phyloP scores from a whole-genome alignment of 2,888 invertebrate genomes.

The Apodemia duryi region DNA sequence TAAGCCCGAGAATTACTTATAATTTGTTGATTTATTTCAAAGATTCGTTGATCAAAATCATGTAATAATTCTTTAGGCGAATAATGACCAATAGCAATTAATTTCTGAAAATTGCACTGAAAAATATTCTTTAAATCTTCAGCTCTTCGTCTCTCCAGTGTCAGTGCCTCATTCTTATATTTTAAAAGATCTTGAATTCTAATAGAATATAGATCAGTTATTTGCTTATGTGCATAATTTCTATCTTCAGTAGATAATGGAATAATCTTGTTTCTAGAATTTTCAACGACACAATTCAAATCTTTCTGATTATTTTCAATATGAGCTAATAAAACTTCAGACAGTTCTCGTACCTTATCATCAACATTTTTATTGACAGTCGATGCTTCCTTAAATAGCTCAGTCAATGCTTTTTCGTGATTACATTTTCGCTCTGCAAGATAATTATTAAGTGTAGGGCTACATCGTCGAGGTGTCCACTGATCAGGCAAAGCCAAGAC shows the following conservation, averaged over 20 bases:
- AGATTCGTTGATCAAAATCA: constrained; percentile 58
- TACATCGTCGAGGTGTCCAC: constrained; percentile 50
- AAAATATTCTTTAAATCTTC: constrained; percentile 48
- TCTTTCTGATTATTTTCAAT: constrained; percentile 49
- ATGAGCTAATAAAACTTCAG: constrained; percentile 44
- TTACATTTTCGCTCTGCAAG: constrained; percentile 47
- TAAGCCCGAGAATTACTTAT: constrained; percentile 58
- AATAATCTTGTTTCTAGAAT: constrained; percentile 25
- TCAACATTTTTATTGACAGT: constrained; percentile 46
- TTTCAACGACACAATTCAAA: constrained; percentile 45
- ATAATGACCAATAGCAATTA: constrained; percentile 47
- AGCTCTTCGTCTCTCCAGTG: constrained; percentile 53
- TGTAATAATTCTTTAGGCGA: constrained; percentile 54
- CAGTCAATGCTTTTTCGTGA: constrained; percentile 39
- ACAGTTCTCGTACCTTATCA: constrained; percentile 43
- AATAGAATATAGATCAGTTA: constrained; percentile 38
- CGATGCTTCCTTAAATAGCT: constrained; percentile 39
- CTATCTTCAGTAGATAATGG: constrained; percentile 34
- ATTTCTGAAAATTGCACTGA: constrained; percentile 49
- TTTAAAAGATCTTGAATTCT: constrained; percentile 41
- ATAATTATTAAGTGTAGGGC: constrained; percentile 51
- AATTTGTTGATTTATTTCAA: constrained; percentile 61
- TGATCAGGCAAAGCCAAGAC: constrained; percentile 54
- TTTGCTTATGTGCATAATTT: constrained; percentile 39
- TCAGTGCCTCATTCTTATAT: constrained; percentile 48